Evolutionary conservation across 2,797 vertebrate genomes (phyloP).

Genomic region (Chlorospingus semifuscus): DNA sequence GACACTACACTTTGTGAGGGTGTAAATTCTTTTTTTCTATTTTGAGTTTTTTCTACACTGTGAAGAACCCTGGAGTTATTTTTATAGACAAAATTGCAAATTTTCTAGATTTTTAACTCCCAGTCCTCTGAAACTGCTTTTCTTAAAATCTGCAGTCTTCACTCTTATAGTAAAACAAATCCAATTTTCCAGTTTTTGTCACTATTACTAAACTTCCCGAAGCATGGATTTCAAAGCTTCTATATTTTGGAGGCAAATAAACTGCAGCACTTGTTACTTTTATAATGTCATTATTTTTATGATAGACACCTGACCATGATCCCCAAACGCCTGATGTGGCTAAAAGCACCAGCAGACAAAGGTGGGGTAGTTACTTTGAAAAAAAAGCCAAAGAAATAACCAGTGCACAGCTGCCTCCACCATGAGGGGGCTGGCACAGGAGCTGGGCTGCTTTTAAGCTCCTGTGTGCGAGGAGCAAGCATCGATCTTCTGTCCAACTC

Average conservation of each 20-base stretch:
- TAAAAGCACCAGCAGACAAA: neutral
- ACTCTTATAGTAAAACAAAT: neutral
- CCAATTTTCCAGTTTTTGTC: neutral
- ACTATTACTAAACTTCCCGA: neutral
- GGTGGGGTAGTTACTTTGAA: neutral
- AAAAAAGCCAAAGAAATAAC: neutral
- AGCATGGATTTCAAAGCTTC: neutral
- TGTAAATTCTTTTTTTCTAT: neutral
- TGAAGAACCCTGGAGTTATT: neutral
- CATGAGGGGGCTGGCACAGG: neutral
- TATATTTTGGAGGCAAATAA: neutral
- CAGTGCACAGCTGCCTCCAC: neutral
- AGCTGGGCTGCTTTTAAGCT: neutral
- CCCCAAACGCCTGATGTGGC: neutral
- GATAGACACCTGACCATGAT: accelerated
- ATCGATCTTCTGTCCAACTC: slow-evolving; percentile 19
- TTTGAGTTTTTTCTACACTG: neutral
- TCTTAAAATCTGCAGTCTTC: neutral
- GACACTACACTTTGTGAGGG: neutral
- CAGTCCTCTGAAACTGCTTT: neutral
- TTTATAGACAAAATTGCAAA: neutral
- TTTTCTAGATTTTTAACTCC: neutral
- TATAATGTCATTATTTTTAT: neutral
- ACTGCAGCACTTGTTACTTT: neutral
- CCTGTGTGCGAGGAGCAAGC: neutral